Base-by-base conservation (phyloP, 2,888 invertebrate genomes). In the Sesia bembeciformis region DNA sequence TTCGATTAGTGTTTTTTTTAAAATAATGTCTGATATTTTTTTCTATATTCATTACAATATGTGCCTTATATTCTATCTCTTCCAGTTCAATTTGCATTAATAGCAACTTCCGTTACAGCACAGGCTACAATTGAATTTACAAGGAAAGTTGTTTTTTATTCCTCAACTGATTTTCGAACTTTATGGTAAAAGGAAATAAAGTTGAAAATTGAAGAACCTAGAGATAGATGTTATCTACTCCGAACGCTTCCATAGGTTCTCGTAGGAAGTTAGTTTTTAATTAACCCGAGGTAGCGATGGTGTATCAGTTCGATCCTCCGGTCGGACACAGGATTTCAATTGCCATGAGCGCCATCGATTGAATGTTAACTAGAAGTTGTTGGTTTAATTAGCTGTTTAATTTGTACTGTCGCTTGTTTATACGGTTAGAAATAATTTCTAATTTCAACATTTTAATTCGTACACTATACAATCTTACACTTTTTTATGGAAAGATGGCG, bases 271-370 rank as follows among this genome's bases (percentile, higher is more conserved):
- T 42, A 54, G 54, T 59, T 61, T 68, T 65, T 68, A 68, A 66
- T 68, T 68, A 68, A 62, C 63, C 58, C 49, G 43, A 52, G 53
- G 54, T 40, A 40, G 55, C 58, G 64, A 64, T 65, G 61, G 60
- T 55, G 57, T 66, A 65, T 67, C 63, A 56, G 63, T 63, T 64
- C 67, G 65, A 65, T 64, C 60, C 62, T 58, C 57, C 57, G 53
- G 56, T 60, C 54, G 59, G 59, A 59, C 60, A 59, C 60, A 54
- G 59, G 58, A 38, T 54, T 57, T 54, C 56, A 60, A 59, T 62
- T 61, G 59, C 60, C 62, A 59, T 57, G 58, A 55, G 55, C 52
- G 53, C 54, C 46, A 60, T 63, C 60, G 62, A 62, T 62, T 56
- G 59, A 58, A 60, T 60, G 61, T 59, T 63, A 63, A 61, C 54